These are phyloP conservation scores for Thermophis baileyi DNA, from an alignment of 2,113 vertebrate species.

Conservation along the genomic window DNA sequence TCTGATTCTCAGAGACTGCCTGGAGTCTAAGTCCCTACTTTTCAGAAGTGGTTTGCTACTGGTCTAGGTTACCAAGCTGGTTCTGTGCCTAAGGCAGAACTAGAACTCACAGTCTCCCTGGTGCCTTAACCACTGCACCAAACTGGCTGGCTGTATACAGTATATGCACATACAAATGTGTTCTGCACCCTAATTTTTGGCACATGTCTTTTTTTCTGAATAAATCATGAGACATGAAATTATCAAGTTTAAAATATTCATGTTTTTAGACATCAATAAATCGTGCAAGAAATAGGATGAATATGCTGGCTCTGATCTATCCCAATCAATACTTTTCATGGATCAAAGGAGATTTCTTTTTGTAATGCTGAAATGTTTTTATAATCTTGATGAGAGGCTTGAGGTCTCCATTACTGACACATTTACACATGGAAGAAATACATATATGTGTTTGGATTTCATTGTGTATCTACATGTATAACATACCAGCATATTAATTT, in stretches of 20 bases:
- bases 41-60: background rate
- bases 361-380: background rate
- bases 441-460: background rate
- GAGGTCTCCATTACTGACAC: background rate
- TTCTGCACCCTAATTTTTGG: background rate
- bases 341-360: background rate
- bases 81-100: no score
- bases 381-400: background rate
- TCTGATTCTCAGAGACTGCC: background rate
- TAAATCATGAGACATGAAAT: background rate
- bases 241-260: background rate
- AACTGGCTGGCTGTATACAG: no score
- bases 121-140: no score
- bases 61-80: no score
- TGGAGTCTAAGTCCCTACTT: background rate
- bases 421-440: background rate
- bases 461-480: background rate
- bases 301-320: background rate
- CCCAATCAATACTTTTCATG: background rate
- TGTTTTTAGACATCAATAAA: background rate
- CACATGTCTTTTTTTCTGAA: background rate
- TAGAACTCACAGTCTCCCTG: no score
- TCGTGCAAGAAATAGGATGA: background rate
- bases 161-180: no score
- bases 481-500: background rate